Conservation (phyloP, 2,113 vertebrate species). For the Istiophorus platypterus region DNA sequence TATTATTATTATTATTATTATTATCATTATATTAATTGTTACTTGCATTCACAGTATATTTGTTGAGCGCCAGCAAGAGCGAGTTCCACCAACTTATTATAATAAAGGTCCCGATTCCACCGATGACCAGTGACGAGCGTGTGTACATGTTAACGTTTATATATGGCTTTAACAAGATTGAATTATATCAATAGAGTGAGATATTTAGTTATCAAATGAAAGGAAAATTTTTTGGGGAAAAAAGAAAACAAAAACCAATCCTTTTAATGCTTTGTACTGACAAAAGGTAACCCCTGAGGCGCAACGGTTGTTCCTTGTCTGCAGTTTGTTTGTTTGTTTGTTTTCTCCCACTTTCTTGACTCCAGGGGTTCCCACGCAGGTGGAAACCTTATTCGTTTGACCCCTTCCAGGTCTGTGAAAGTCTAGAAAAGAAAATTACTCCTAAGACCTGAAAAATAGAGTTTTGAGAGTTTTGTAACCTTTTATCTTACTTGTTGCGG, state of each 20-base stretch:
- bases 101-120: conserved; percentile 80
- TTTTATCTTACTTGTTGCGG: not conserved
- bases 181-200: conserved; percentile 80
- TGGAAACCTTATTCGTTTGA: not conserved
- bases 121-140: conserved; percentile 73
- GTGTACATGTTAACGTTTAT: conserved; percentile 82
- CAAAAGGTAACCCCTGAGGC: conserved; percentile 33
- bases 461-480: not conserved
- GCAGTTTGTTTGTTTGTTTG: not conserved
- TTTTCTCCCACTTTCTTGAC: too few species aligned
- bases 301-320: conserved; percentile 37
- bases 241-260: conserved; percentile 43
- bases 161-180: conserved; percentile 71
- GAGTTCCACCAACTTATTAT: conserved; percentile 74
- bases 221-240: conserved; percentile 69
- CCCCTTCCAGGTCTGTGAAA: not conserved
- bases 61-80: conserved; percentile 83
- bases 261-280: conserved; percentile 57
- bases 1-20: conserved; percentile 79
- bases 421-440: not conserved
- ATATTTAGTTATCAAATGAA: conserved; percentile 82
- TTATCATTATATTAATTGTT: conserved; percentile 83
- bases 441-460: too few species aligned
- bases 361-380: conserved; percentile 45
- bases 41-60: conserved; percentile 86